Evolutionary conservation across 2,113 vertebrate species (phyloP).

Genomic region (Podiceps cristatus): DNA sequence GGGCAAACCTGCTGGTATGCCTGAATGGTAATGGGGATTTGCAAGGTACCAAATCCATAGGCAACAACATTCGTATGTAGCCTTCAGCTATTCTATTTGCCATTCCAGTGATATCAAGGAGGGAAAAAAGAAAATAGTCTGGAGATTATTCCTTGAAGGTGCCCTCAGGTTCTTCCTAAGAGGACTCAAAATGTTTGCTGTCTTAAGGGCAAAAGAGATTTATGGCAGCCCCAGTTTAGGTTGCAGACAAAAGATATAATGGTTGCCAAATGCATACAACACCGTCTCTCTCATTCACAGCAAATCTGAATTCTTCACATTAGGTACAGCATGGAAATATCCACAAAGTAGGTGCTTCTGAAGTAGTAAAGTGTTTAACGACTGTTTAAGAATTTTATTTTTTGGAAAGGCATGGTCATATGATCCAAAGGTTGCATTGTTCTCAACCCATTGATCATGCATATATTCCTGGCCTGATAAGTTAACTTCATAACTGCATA

Average conservation of each 20-base stretch:
- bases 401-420: fast-evolving
- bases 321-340: background rate
- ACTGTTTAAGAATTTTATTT: background rate
- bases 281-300: background rate
- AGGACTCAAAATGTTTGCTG: background rate
- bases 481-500: background rate
- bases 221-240: background rate
- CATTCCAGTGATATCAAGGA: slow-evolving; percentile 25
- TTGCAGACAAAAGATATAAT: background rate
- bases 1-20: background rate
- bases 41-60: background rate
- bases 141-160: background rate
- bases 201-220: background rate
- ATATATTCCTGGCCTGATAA: background rate
- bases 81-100: background rate
- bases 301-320: background rate
- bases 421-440: background rate
- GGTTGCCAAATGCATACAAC: background rate
- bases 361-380: background rate
- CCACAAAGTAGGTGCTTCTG: background rate
- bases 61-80: background rate
- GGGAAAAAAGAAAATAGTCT: background rate
- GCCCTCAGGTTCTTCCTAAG: background rate
- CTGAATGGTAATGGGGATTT: background rate
- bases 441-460: background rate